These are phyloP conservation scores for Ceyx margarethae DNA, from an alignment of 2,113 vertebrate genomes.

Conservation along the genomic window DNA sequence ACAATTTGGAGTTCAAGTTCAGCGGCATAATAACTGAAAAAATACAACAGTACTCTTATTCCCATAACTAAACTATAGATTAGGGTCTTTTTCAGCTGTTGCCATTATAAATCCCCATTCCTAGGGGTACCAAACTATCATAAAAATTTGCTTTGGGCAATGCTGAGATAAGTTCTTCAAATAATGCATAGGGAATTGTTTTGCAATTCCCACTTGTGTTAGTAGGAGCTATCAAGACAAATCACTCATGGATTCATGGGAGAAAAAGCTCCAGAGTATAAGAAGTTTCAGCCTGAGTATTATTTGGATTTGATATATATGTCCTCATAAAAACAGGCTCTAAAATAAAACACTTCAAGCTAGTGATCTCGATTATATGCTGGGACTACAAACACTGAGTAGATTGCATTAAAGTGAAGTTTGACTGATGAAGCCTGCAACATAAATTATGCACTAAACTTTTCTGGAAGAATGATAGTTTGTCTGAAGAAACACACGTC, in stretches of 20 bases:
- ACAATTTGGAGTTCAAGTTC: constrained; percentile 64
- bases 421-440: background rate
- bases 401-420: background rate
- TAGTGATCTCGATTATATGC: constrained; percentile 4
- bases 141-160: constrained; percentile 63
- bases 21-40: constrained; percentile 54
- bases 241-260: constrained; percentile 37
- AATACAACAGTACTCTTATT: constrained; percentile 21
- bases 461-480: background rate
- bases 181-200: constrained; percentile 44
- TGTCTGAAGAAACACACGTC: background rate
- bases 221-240: constrained; percentile 48
- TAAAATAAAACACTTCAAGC: constrained; percentile 30
- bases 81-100: constrained; percentile 57
- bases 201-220: constrained; percentile 52
- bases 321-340: constrained; percentile 22
- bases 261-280: constrained; percentile 41
- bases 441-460: background rate
- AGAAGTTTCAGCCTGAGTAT: constrained; percentile 15
- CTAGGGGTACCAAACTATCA: constrained; percentile 36
- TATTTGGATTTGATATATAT: constrained; percentile 46
- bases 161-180: constrained; percentile 62
- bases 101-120: constrained; percentile 53
- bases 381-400: background rate
- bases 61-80: constrained; percentile 59